Evolutionary conservation across 1,140 invertebrate species (phyloP).

Genomic region (Lepidurus apus): DNA sequence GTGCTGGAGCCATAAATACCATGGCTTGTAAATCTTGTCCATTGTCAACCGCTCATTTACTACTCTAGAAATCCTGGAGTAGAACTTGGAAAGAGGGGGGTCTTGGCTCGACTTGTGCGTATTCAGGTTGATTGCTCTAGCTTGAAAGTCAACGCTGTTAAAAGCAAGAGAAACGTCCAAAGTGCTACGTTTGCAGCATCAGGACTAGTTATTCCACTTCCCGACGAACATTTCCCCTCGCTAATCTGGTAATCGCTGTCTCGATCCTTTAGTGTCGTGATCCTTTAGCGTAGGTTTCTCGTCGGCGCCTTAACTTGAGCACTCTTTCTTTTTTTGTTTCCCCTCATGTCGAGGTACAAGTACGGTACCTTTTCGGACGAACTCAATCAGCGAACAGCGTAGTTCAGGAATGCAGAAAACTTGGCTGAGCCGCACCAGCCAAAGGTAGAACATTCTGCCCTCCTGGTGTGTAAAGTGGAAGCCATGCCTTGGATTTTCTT

Average conservation of each 20-base stretch:
- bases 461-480: background rate
- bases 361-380: background rate
- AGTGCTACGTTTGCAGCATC: too few relatives aligned
- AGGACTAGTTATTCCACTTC: too few relatives aligned
- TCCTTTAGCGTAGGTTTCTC: too few relatives aligned
- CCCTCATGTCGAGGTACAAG: background rate
- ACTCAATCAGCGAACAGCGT: background rate
- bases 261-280: too few relatives aligned
- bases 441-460: background rate
- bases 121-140: too few relatives aligned
- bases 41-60: constrained; percentile 11
- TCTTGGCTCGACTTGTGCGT: too few relatives aligned
- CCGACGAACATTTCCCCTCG: too few relatives aligned
- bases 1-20: constrained; percentile 12
- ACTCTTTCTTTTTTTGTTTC: background rate
- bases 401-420: constrained; percentile 14
- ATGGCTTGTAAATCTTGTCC: constrained; percentile 19
- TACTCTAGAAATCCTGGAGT: background rate
- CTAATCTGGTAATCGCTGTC: too few relatives aligned
- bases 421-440: background rate
- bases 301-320: too few relatives aligned
- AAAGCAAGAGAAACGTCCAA: too few relatives aligned
- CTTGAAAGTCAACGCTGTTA: too few relatives aligned
- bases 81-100: too few relatives aligned
- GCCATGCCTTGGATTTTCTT: background rate